These are phyloP conservation scores for Oscarella lobularis DNA, from an alignment of 37 sponge, comb jelly and placozoan genomes.

Conservation along the genomic window DNA sequence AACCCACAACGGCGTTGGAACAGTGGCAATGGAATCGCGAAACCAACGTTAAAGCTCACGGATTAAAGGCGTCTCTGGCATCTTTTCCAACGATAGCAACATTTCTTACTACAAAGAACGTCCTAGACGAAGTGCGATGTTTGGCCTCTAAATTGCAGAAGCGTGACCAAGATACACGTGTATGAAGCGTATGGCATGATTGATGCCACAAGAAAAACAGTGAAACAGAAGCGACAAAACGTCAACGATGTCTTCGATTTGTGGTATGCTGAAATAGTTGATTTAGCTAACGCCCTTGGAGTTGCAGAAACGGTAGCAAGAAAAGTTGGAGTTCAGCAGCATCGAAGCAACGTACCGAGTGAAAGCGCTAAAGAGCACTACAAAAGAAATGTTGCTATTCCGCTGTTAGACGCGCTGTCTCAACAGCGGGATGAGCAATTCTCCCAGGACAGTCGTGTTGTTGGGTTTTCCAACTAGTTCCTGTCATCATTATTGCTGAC, in stretches of 20 bases:
- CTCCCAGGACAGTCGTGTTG: constrained; percentile 17
- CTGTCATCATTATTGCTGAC: not conserved
- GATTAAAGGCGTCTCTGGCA: constrained; percentile 19
- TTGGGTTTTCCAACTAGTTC: not conserved
- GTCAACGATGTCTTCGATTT: constrained; percentile 18
- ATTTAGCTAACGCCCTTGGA: constrained; percentile 20
- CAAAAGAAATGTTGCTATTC: constrained; percentile 19
- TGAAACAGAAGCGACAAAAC: constrained; percentile 10
- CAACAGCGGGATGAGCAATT: constrained; percentile 16
- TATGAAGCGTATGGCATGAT: constrained; percentile 17
- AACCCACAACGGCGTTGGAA: not conserved
- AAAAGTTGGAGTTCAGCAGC: constrained; percentile 14
- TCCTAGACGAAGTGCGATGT: constrained; percentile 17
- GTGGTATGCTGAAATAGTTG: constrained; percentile 25
- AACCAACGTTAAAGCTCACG: constrained; percentile 26
- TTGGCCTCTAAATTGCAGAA: constrained; percentile 35
- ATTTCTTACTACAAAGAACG: constrained; percentile 24
- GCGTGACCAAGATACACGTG: constrained; percentile 29
- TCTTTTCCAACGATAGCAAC: constrained; percentile 25
- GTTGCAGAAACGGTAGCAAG: constrained; percentile 17
- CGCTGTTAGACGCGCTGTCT: constrained; percentile 28
- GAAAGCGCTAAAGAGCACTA: constrained; percentile 20
- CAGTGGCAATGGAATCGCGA: constrained; percentile 34
- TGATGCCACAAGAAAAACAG: constrained; percentile 13
- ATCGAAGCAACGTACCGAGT: constrained; percentile 16